Conservation (phyloP, 2,888 invertebrate species). For the Tenthredo livida region DNA sequence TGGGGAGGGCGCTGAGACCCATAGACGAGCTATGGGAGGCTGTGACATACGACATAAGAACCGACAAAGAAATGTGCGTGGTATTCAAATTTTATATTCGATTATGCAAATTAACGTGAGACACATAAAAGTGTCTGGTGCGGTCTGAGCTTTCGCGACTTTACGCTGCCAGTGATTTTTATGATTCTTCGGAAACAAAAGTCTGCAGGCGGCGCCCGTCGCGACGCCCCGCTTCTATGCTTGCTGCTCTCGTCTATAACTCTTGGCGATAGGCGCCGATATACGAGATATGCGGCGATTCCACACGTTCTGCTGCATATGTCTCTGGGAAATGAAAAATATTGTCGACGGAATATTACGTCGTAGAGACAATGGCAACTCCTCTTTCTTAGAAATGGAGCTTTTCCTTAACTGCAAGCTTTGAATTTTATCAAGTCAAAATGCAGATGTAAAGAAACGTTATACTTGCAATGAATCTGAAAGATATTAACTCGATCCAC, state of each 20-base stretch:
- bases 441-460: neutral
- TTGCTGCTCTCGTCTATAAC: conserved; percentile 60
- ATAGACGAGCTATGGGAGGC: conserved; percentile 29
- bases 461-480: neutral
- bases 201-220: conserved; percentile 71
- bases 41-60: conserved; percentile 56
- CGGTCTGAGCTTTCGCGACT: conserved; percentile 66
- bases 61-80: conserved; percentile 62
- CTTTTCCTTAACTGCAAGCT: conserved; percentile 2
- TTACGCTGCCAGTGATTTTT: conserved; percentile 68
- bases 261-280: conserved; percentile 60
- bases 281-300: conserved; percentile 48
- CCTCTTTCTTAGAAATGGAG: neutral
- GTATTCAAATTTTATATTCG: conserved; percentile 77
- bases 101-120: conserved; percentile 77
- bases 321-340: conserved; percentile 51
- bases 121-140: conserved; percentile 74
- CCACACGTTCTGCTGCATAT: conserved; percentile 52
- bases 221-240: conserved; percentile 51
- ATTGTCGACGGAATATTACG: conserved; percentile 46
- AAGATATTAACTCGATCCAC: neutral
- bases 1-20: conserved; percentile 28
- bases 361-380: conserved; percentile 41
- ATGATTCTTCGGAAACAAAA: conserved; percentile 74
- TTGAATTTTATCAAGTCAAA: conserved; percentile 3